Evolutionary conservation across 1,140 invertebrate genomes (phyloP).

Genomic region (Lanistes nyassanus): DNA sequence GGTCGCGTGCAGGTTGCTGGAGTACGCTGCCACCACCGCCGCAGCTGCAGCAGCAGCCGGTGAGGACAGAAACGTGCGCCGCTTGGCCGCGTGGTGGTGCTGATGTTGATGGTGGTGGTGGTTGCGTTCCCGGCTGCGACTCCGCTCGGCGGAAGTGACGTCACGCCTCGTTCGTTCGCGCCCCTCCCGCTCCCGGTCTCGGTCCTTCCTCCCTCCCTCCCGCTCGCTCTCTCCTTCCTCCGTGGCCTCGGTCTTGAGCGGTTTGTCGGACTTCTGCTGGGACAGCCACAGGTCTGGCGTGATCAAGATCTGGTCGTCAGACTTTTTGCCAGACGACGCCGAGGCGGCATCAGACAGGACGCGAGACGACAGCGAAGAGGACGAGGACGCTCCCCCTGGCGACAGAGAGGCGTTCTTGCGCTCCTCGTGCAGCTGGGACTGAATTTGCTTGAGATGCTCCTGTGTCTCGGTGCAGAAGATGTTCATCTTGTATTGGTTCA

Average conservation of each 20-base stretch:
- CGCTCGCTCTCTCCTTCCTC: not conserved
- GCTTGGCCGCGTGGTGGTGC: slow-evolving; percentile 1
- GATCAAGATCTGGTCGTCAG: slow-evolving; percentile 72
- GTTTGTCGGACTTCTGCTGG: not conserved
- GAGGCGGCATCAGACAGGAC: slow-evolving; percentile 10
- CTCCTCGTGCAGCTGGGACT: slow-evolving; percentile 66
- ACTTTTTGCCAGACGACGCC: slow-evolving; percentile 17
- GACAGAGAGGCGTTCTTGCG: slow-evolving; percentile 25
- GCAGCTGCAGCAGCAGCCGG: slow-evolving; percentile 8
- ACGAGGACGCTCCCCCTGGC: not conserved
- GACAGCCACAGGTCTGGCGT: slow-evolving; percentile 82
- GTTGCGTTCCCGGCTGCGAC: slow-evolving; percentile 12
- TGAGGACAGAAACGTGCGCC: not conserved
- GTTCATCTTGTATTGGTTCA: slow-evolving; percentile 96
- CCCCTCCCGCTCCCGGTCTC: slow-evolving; percentile 9
- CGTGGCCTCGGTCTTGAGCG: slow-evolving; percentile 4
- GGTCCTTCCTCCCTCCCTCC: slow-evolving; percentile 21
- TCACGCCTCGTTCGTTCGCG: slow-evolving; percentile 18
- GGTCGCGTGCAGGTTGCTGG: not conserved
- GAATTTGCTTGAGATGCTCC: slow-evolving; percentile 79
- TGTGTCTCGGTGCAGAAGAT: slow-evolving; percentile 92
- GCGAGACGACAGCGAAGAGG: slow-evolving; percentile 4
- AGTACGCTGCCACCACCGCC: slow-evolving; percentile 2
- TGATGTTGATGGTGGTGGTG: too few relatives aligned
- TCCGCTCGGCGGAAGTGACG: not conserved